Base-by-base conservation (phyloP, 2,113 vertebrate species). In the Falcunculus frontatus region DNA sequence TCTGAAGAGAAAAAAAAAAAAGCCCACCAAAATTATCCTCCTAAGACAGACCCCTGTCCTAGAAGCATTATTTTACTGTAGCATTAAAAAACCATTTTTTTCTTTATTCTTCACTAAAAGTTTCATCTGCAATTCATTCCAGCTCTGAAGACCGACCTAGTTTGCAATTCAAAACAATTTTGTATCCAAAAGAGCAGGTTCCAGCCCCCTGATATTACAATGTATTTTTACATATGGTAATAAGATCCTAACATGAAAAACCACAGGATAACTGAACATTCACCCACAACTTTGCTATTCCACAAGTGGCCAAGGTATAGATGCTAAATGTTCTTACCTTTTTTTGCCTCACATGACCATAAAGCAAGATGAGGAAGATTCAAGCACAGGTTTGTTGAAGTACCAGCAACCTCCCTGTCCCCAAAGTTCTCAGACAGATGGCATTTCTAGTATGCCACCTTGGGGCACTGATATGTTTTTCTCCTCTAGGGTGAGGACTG, bases 241-340 rank as follows among this genome's bases (percentile, higher is more conserved):
- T 57, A 88, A 85, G 18, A 85, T 16, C 39, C 30, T 50, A 39
- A 81, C 18, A 55, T 8, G 18, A 84, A 63, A 93, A 95, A 69
- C 46, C 41, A 76, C 3, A 3, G 16, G 32, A 35, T 52, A 72
- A 63, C 33, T 60, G 63, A 63, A 68, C 80, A 68, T 18, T 69
- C 42, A 91, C 32, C 16, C 70, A 60, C 18, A 76, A 27, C 22
- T 88, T 76, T 79, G 23, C 26, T 76, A 29, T 53, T 84, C 46
- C 55, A 86, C 67, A 77, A 69, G n/a, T 17, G 46, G 29, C 14
- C 46, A 46, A 69, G 32, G 64, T 19, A 80, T 4, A 35, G 29
- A 57, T 50, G 23, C 22, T 69, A 53, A 79, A 92, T 39, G 18
- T 46, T 83, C 95, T 92, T 93, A 95, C 93, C 95, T 87, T 79